Evolutionary conservation across 2,113 vertebrate species (phyloP), one percentile per base, ranked within the genome.

Genomic region (Dissostichus mawsoni): DNA sequence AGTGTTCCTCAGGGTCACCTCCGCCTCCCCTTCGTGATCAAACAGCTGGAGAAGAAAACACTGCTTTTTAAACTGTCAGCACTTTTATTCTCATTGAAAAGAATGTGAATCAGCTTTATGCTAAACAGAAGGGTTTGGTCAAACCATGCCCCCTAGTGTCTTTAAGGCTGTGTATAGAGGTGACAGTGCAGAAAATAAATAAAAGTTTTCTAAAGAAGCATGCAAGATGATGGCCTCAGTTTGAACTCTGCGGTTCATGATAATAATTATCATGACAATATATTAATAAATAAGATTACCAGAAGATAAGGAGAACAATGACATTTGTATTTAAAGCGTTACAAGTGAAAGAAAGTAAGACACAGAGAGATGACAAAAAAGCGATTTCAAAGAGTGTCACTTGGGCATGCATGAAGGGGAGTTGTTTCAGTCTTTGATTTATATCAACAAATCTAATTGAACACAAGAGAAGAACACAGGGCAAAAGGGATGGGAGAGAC

Each of bases 1-100:
- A 0, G 77, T 95, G 83, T 96, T 99, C 23, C 0, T 92, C 65
- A 98, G 90, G 3, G 78, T 93, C 59, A 98, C 36, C 41, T 94
- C 81, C 2, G 78, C 88, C 82, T 96, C 75, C 0, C 45, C 82
- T 29, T 96, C 76, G 2, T 91, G 74, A 12, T 97, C 91, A 78
- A 98, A 98, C 13, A 93, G 71, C 97, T 98, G 14, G 3, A 41
- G 36, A 65, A 56, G 36, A 45, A 17, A 44, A 66, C 48, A 50
- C 8, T 41, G 48, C 14, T 58, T 56, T 51, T 59, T 3, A 75
- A 55, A 64, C 16, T 18, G 36, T 29, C 12, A 63, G 1, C 17
- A 33, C 0, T 0, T 65, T 47, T 11, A 53, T 25, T 53, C 45
- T 44, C 2, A 48, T 0, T 4, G 50, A 53, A 47, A 17, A 59